These are phyloP conservation scores for Oscheius sp. DNA, from an alignment of 2,888 invertebrate species.

Conservation along the genomic window DNA sequence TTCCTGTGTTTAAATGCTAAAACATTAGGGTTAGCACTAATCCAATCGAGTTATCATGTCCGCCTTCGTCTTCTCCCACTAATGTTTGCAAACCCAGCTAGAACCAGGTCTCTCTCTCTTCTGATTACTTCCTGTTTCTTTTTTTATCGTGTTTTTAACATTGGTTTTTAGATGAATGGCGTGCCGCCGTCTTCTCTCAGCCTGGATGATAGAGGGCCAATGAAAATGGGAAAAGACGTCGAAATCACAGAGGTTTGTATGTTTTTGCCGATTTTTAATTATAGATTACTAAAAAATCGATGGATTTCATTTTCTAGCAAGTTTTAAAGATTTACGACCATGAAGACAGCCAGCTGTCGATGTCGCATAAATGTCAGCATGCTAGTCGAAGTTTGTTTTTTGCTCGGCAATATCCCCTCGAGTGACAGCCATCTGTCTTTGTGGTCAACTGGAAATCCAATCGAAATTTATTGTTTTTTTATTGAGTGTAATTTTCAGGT, in stretches of 20 bases:
- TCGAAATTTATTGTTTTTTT: neutral
- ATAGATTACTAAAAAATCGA: neutral
- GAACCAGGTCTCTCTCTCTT: neutral
- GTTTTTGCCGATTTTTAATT: neutral
- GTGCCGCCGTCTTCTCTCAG: slow-evolving; percentile 28
- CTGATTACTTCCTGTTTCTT: neutral
- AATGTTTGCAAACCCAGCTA: no score
- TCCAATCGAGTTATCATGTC: slow-evolving; percentile 9
- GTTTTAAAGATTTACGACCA: neutral
- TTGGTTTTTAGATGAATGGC: slow-evolving; percentile 29
- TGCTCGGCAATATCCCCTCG: neutral
- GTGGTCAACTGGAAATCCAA: neutral
- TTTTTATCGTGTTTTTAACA: neutral
- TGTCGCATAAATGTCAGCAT: neutral
- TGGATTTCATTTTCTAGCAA: no score
- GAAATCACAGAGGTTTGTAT: slow-evolving; percentile 25
- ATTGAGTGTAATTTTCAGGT: slow-evolving; percentile 16
- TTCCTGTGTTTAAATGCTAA: no score
- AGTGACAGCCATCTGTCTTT: slow-evolving; percentile 8
- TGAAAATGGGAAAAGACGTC: neutral
- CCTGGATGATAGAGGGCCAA: slow-evolving; percentile 17
- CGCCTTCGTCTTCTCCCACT: no score
- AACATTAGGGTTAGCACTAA: neutral
- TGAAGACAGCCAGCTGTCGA: neutral
- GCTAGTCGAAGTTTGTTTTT: neutral